Evolutionary conservation across 2,113 vertebrate genomes (phyloP).

Genomic region (Gavia stellata): DNA sequence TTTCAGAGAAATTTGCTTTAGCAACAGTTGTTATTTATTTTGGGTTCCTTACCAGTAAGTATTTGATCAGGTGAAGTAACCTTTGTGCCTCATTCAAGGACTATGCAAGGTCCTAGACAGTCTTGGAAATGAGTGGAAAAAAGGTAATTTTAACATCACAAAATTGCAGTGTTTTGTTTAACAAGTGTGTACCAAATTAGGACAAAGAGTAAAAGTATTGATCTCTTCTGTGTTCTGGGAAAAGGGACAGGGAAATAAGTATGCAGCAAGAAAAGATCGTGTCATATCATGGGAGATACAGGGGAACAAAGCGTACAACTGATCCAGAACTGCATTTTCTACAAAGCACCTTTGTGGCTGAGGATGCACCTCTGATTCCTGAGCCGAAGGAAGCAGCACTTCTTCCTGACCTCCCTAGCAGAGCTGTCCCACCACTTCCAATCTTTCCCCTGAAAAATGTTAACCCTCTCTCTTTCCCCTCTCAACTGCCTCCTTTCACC

Average conservation of each 20-base stretch:
- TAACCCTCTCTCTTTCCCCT: neutral
- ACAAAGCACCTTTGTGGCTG: neutral
- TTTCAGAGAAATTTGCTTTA: neutral
- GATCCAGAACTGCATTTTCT: neutral
- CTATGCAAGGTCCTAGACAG: neutral
- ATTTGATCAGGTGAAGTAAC: neutral
- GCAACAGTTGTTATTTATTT: neutral
- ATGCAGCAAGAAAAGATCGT: neutral
- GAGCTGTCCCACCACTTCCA: neutral
- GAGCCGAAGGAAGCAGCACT: neutral
- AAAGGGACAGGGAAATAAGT: neutral
- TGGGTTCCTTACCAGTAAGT: neutral
- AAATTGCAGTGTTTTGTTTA: neutral
- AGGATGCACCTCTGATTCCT: neutral
- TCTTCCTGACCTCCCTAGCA: neutral
- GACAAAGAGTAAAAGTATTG: neutral
- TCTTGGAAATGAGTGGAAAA: neutral
- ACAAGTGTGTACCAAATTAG: neutral
- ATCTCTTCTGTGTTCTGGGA: neutral
- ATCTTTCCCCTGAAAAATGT: neutral
- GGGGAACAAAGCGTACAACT: neutral
- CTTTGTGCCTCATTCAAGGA: neutral
- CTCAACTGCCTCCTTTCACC: neutral
- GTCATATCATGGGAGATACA: rapidly evolving
- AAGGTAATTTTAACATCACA: neutral